Evolutionary conservation across 2,113 vertebrate genomes (phyloP).

Genomic region (Grammomys dolichurus): DNA sequence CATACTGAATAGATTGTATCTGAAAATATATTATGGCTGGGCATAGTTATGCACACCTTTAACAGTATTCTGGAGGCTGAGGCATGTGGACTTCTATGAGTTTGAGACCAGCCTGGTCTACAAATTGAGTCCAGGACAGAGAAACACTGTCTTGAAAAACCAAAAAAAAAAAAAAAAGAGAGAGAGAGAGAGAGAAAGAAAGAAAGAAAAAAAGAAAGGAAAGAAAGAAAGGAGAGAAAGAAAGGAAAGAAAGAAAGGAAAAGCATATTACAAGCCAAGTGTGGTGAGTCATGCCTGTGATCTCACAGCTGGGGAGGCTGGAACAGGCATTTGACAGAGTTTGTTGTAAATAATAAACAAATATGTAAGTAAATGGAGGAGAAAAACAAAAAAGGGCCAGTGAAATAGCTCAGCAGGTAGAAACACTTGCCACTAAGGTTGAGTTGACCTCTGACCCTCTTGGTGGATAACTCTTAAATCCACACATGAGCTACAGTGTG

Average conservation of each 20-base stretch:
- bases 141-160: too few species aligned
- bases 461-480: neutral
- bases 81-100: too few species aligned
- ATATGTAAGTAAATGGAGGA: neutral
- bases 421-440: neutral
- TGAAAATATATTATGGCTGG: neutral
- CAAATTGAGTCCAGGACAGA: too few species aligned
- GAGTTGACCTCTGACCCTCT: neutral
- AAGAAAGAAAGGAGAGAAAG: too few species aligned
- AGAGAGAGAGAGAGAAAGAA: too few species aligned
- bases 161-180: too few species aligned
- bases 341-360: neutral
- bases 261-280: neutral
- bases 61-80: too few species aligned
- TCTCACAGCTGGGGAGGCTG: neutral
- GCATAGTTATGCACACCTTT: too few species aligned
- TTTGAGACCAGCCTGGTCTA: too few species aligned
- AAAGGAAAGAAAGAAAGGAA: neutral
- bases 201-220: too few species aligned
- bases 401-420: neutral
- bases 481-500: neutral
- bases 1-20: constrained; percentile 18
- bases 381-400: neutral
- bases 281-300: neutral
- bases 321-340: neutral